Evolutionary conservation across 2,113 vertebrate genomes (phyloP).

Genomic region (Apistogramma diplotaenia): DNA sequence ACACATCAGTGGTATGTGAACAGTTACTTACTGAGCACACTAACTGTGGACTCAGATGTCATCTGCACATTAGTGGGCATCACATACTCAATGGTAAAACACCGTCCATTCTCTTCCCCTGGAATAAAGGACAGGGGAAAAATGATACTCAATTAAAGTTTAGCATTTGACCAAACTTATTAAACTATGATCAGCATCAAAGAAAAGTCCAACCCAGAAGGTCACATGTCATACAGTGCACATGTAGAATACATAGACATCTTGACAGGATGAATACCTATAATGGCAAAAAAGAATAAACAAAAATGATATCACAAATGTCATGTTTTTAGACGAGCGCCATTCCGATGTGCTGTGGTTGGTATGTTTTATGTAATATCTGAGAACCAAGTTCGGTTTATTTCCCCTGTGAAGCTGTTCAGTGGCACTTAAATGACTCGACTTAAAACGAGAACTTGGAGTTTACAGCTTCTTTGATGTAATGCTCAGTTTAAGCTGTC

Average conservation of each 20-base stretch:
- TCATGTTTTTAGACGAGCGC: not conserved
- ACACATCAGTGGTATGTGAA: not conserved
- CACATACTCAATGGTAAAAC: slow-evolving; percentile 95
- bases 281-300: not conserved
- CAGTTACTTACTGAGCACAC: slow-evolving; percentile 87
- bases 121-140: slow-evolving; percentile 25
- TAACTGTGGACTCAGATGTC: slow-evolving; percentile 92
- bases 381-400: not conserved
- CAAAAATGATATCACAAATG: not conserved
- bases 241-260: not conserved
- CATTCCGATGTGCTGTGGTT: not conserved
- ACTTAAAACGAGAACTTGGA: not conserved
- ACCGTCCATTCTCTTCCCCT: slow-evolving; percentile 93
- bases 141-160: not conserved
- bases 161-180: not conserved
- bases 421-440: not conserved
- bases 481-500: not conserved
- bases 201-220: not conserved
- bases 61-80: slow-evolving; percentile 94
- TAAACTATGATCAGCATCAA: not conserved
- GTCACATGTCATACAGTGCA: not conserved
- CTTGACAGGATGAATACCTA: not conserved
- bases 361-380: not conserved
- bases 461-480: not conserved
- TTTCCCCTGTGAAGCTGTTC: not conserved